These are phyloP conservation scores for Polyergus mexicanus DNA, from an alignment of 1,140 invertebrate genomes.

Conservation along the genomic window DNA sequence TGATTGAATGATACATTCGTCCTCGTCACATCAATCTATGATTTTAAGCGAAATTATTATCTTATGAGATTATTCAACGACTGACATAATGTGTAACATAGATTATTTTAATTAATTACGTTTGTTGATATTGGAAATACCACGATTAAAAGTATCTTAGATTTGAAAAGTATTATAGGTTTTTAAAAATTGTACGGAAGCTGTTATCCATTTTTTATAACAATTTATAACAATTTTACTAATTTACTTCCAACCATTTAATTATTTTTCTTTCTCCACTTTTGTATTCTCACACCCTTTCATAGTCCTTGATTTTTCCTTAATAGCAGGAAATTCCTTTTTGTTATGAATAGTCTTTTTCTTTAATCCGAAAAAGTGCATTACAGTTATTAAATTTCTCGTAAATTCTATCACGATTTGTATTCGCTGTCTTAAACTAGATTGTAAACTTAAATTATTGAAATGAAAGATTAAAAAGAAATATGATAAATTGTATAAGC, in stretches of 20 bases:
- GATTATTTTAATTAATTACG: background rate
- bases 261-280: background rate
- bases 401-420: background rate
- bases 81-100: background rate
- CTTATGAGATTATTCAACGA: background rate
- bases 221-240: background rate
- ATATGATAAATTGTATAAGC: background rate
- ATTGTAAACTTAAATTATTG: slow-evolving; percentile 19
- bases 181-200: background rate
- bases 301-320: slow-evolving; percentile 1
- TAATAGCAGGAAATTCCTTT: background rate
- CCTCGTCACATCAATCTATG: background rate
- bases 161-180: background rate
- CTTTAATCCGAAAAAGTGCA: slow-evolving; percentile 25
- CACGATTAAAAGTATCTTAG: background rate
- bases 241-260: background rate
- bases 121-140: background rate
- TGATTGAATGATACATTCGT: background rate
- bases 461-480: background rate
- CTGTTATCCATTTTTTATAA: background rate
- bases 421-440: background rate
- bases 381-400: slow-evolving; percentile 3
- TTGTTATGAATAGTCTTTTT: background rate
- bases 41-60: background rate
- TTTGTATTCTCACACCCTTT: background rate